Evolutionary conservation across 23 tunicate genomes (phyloP).

Genomic region (Oikopleura albicans): DNA sequence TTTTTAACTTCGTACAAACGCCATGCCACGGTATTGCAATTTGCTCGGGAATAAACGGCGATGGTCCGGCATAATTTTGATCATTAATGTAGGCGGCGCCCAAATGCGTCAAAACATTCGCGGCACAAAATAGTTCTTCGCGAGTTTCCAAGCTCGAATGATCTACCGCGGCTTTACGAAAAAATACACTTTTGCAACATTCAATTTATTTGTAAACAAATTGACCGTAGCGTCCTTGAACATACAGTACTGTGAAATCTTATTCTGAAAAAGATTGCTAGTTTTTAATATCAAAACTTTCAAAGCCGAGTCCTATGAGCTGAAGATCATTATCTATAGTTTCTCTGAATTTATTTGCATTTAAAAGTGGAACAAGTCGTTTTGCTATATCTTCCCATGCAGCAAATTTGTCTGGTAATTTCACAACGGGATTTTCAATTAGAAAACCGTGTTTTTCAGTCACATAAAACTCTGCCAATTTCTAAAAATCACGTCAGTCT

Average conservation of each 20-base stretch:
- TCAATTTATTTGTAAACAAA: no score
- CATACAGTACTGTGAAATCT: no score
- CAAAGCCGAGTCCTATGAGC: neutral
- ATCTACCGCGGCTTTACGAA: no score
- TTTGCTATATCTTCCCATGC: neutral
- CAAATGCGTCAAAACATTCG: neutral
- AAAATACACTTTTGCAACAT: no score
- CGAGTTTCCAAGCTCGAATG: neutral
- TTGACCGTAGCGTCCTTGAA: no score
- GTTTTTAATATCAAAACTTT: neutral
- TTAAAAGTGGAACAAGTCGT: neutral
- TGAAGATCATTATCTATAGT: neutral
- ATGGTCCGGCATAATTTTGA: slow-evolving; percentile 9
- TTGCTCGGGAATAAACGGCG: neutral
- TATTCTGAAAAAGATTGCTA: neutral
- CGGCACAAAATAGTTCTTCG: slow-evolving; percentile 1
- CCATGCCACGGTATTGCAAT: neutral
- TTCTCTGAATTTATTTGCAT: neutral
- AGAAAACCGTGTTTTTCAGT: neutral
- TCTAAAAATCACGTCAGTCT: no score
- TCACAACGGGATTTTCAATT: neutral
- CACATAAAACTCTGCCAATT: no score
- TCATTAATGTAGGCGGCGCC: slow-evolving; percentile 9
- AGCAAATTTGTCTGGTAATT: neutral
- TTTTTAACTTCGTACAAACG: neutral